Conservation (phyloP, 2,797 vertebrate species). For the Scomberomorus guttatus region DNA sequence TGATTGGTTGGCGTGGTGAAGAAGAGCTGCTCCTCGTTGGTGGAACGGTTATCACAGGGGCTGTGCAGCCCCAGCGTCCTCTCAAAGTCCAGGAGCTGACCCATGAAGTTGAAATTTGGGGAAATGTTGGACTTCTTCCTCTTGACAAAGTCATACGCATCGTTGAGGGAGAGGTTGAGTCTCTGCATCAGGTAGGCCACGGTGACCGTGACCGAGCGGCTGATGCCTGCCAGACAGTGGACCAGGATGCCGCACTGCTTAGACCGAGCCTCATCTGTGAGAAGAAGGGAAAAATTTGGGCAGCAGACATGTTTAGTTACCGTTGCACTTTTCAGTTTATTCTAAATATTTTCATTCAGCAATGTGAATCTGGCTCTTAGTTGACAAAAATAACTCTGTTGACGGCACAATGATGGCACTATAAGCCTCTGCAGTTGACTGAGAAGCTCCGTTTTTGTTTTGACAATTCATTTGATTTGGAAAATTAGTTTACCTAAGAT, state of each 20-base stretch:
- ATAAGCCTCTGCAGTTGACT: background rate
- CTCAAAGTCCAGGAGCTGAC: slow-evolving; percentile 97
- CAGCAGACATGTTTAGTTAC: slow-evolving; percentile 9
- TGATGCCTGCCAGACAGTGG: slow-evolving; percentile 96
- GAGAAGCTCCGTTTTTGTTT: background rate
- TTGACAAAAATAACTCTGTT: slow-evolving; percentile 1
- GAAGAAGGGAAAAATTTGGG: slow-evolving; percentile 35
- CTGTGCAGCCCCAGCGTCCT: slow-evolving; percentile 94
- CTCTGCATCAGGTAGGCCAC: slow-evolving; percentile 99
- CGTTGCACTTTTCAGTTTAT: background rate
- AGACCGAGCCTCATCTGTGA: slow-evolving; percentile 93
- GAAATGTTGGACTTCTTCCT: slow-evolving; percentile 99
- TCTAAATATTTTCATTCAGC: slow-evolving; percentile 9
- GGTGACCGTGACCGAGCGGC: slow-evolving; percentile 95
- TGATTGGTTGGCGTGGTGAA: slow-evolving; percentile 95
- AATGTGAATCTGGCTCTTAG: background rate
- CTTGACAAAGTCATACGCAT: slow-evolving; percentile 97
- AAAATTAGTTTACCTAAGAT: too few relatives aligned
- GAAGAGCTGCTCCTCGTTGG: slow-evolving; percentile 85
- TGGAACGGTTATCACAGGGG: slow-evolving; percentile 91
- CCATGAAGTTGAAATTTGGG: slow-evolving; percentile 99
- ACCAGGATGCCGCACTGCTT: slow-evolving; percentile 95
- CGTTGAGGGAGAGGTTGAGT: slow-evolving; percentile 95
- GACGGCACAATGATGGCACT: background rate
- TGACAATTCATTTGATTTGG: background rate